Evolutionary conservation across 1,140 invertebrate genomes (phyloP).

Genomic region (Heliconius eleuchia): DNA sequence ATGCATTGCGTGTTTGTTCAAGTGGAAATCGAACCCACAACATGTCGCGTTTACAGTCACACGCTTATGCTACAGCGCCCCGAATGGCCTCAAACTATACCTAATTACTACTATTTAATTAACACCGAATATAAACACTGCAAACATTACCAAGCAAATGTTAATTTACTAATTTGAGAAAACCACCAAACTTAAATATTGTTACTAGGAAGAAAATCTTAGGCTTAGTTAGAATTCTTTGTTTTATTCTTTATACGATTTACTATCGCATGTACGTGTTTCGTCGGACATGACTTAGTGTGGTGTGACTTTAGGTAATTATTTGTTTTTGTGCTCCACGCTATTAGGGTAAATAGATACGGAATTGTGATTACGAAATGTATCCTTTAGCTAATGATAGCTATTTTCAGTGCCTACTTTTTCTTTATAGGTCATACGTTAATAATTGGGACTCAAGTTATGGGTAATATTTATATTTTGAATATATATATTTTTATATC

Average conservation of each 20-base stretch:
- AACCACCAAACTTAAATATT: constrained; percentile 1
- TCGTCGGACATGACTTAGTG: not conserved
- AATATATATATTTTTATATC: too few relatives aligned
- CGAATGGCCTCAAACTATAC: too few relatives aligned
- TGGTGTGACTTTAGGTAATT: constrained; percentile 13
- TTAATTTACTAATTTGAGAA: constrained; percentile 29
- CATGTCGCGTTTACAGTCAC: too few relatives aligned
- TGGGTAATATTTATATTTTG: too few relatives aligned
- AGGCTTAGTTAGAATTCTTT: not conserved
- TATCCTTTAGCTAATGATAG: constrained; percentile 1
- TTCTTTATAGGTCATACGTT: not conserved
- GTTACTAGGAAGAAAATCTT: not conserved
- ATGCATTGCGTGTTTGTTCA: not conserved
- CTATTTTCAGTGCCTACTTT: not conserved
- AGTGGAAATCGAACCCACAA: too few relatives aligned
- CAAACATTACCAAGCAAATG: constrained; percentile 14
- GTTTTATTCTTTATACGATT: not conserved
- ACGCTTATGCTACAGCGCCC: too few relatives aligned
- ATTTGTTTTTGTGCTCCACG: not conserved
- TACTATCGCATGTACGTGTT: not conserved
- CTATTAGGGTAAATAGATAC: constrained; percentile 12
- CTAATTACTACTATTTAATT: constrained; percentile 10
- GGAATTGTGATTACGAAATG: constrained; percentile 1
- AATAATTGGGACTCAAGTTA: too few relatives aligned
- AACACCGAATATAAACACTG: constrained; percentile 16